Evolutionary conservation across 2,888 invertebrate genomes (phyloP).

Genomic region (Cheilosia scutellata): DNA sequence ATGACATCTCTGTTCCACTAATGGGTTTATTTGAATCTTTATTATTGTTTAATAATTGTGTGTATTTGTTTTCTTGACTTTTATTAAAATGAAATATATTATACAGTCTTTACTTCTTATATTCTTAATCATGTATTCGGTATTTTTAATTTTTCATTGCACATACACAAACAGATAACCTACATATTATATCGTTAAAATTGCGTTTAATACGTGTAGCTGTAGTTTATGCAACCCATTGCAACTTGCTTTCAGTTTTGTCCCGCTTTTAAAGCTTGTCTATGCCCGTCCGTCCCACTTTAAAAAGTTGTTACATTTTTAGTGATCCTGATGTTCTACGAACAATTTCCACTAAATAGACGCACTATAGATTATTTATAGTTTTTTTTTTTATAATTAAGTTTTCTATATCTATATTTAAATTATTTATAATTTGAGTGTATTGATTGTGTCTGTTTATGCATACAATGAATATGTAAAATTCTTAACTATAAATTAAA

Average conservation of each 20-base stretch:
- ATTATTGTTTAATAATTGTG: conserved; percentile 17
- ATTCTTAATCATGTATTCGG: conserved; percentile 23
- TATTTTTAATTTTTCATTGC: conserved; percentile 14
- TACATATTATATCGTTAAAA: conserved; percentile 11
- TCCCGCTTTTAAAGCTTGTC: neutral
- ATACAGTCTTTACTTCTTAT: conserved; percentile 63
- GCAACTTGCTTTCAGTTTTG: conserved; percentile 10
- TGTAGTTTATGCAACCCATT: conserved; percentile 21
- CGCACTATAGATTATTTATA: conserved; percentile 15
- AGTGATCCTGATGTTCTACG: conserved; percentile 14
- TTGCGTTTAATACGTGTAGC: conserved; percentile 1
- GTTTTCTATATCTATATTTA: conserved; percentile 14
- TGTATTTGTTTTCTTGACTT: conserved; percentile 3
- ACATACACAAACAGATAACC: conserved; percentile 21
- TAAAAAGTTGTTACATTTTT: conserved; percentile 11
- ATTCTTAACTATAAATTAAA: conserved; percentile 8
- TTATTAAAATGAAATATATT: conserved; percentile 32
- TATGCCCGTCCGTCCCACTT: neutral
- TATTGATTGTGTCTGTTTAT: conserved; percentile 55
- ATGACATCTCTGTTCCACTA: conserved; percentile 27
- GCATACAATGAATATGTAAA: conserved; percentile 20
- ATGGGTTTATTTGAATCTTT: conserved; percentile 34
- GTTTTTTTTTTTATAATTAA: neutral
- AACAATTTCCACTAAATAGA: conserved; percentile 22
- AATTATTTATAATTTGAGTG: conserved; percentile 17